phyloP scores from a whole-genome alignment of 2,888 invertebrate genomes.

The Agrilus biguttatus region DNA sequence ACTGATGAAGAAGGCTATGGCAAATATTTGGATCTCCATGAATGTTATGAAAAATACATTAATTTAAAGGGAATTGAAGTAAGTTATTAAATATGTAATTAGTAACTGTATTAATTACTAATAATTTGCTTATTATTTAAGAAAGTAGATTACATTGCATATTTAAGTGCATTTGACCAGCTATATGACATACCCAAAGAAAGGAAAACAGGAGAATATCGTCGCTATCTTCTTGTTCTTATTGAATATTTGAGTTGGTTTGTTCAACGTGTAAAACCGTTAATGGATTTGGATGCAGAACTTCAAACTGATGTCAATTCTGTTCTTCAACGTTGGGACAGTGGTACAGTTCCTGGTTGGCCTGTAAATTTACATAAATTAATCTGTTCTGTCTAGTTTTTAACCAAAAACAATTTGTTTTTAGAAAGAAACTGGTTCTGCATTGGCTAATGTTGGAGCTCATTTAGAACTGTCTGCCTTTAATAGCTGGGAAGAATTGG shows the following conservation, averaged over 20 bases:
- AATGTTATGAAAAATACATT: conserved; percentile 89
- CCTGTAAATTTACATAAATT: conserved; percentile 36
- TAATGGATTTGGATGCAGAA: conserved; percentile 69
- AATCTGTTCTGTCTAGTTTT: conserved; percentile 1
- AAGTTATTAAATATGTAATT: conserved; percentile 11
- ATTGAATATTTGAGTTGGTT: conserved; percentile 78
- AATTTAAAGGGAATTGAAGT: conserved; percentile 94
- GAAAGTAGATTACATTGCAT: conserved; percentile 93
- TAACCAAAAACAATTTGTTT: conserved; percentile 9
- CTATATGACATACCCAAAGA: conserved; percentile 90
- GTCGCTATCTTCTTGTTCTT: conserved; percentile 69
- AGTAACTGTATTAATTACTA: conserved; percentile 6
- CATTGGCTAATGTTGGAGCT: conserved; percentile 86
- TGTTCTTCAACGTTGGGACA: conserved; percentile 78
- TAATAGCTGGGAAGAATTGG: conserved; percentile 92
- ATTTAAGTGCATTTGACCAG: conserved; percentile 86
- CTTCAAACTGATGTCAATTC: conserved; percentile 63
- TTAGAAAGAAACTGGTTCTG: conserved; percentile 85
- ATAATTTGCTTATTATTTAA: conserved; percentile 21
- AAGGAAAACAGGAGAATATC: conserved; percentile 74
- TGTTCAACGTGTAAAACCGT: conserved; percentile 68
- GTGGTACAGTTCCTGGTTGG: conserved; percentile 89
- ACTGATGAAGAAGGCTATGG: conserved; percentile 99
- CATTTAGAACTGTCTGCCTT: conserved; percentile 97
- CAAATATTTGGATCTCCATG: conserved; percentile 92